A percentile compares a stretch with the other conserved stretches of the same genome.
These are phyloP conservation scores for Turdus rufiventris DNA, from an alignment of 2,113 vertebrate genomes.

Conservation along the genomic window DNA sequence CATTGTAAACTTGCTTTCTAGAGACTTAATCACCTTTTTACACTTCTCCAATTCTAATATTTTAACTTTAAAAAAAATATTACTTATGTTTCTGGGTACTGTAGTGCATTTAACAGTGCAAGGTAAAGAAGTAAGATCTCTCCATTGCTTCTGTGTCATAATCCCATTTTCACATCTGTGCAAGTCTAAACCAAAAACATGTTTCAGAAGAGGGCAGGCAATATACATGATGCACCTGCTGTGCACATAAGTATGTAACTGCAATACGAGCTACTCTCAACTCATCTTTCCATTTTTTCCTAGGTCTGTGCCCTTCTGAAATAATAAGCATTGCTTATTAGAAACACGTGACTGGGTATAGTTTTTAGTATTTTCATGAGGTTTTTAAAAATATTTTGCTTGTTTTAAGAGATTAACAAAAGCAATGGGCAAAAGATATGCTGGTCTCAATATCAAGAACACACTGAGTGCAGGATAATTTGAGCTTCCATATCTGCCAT, in stretches of 20 bases:
- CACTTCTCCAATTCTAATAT: background rate
- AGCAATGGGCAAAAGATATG: background rate
- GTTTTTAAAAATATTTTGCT: background rate
- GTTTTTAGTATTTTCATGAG: background rate
- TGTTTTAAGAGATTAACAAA: background rate
- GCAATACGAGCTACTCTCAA: background rate
- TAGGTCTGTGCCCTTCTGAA: background rate
- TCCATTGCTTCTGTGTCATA: background rate
- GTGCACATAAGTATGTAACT: background rate
- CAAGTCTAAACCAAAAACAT: background rate
- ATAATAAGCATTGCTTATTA: background rate
- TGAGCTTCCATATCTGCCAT: background rate
- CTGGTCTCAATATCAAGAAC: background rate
- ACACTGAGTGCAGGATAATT: background rate
- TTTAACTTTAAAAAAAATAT: background rate
- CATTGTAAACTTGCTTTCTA: background rate
- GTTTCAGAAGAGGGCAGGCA: background rate
- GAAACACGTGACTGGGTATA: background rate
- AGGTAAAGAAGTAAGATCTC: background rate
- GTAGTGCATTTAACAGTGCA: background rate
- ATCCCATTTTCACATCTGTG: background rate
- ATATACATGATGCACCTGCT: background rate
- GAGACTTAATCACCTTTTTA: background rate
- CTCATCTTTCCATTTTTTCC: background rate
- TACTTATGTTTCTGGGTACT: background rate